These are phyloP conservation scores for Capromys pilorides DNA, from an alignment of 2,797 vertebrate species.

Conservation along the genomic window DNA sequence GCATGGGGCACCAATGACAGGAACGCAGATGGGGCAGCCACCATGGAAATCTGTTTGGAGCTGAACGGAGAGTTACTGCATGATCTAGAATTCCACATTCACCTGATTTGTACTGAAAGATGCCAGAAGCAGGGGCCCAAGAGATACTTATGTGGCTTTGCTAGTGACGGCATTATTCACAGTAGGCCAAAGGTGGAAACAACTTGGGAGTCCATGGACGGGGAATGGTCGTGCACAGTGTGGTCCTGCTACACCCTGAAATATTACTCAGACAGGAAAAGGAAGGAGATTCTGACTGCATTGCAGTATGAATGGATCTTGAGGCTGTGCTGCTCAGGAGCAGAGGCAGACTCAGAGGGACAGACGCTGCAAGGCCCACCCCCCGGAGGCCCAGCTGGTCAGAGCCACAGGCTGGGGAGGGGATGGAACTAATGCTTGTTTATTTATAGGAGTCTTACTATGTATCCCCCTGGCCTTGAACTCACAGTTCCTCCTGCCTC, in stretches of 20 bases:
- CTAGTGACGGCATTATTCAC: not conserved
- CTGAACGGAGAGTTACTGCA: not conserved
- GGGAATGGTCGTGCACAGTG: no score
- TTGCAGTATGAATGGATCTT: not conserved
- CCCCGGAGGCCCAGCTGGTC: not conserved
- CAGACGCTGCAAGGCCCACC: not conserved
- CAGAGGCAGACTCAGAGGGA: not conserved
- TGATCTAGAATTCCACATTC: not conserved
- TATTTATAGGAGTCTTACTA: not conserved
- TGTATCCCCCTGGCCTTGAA: not conserved
- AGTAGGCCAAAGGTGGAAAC: not conserved
- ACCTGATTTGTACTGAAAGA: no score
- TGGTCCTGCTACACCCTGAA: not conserved
- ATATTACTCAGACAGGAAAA: not conserved
- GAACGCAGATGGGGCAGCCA: no score
- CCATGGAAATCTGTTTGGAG: not conserved
- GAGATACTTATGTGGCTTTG: not conserved
- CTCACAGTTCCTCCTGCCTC: not conserved
- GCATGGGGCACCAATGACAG: fast-evolving
- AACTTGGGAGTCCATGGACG: no score
- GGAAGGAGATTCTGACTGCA: not conserved
- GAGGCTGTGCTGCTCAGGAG: not conserved
- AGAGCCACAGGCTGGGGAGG: not conserved
- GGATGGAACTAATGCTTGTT: not conserved
- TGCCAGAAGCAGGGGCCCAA: no score